Base-by-base conservation (phyloP, 2,888 invertebrate genomes). In the Tetragonula carbonaria region DNA sequence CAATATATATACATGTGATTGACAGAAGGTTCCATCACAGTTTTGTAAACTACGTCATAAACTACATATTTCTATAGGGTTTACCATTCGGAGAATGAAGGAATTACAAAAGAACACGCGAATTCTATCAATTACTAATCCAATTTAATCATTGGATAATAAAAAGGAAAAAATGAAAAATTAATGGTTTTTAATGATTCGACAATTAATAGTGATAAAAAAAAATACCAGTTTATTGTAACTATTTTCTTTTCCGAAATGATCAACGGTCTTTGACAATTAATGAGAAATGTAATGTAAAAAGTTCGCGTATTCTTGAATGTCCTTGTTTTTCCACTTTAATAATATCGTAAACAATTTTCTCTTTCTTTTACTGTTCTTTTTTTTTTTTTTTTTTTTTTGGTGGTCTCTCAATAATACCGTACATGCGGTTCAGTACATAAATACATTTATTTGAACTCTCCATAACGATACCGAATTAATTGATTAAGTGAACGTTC, bases 1-100 rank as follows among this genome's bases (percentile, higher is more conserved):
- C 85, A 86, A 86, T 86, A 86, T 84, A 86, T 85, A 85, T 86
- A 85, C 78, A 86, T 86, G 85, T 86, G 85, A 86, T 85, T 77
- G 85, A 82, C 82, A 75, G 76, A 86, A 85, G 82, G 82, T 85
- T 77, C 76, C 82, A 80, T 79, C 85, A 86, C 85, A 85, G 82
- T 86, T 86, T 86, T 85, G 72, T 86, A 86, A 86, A 85, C 78
- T 86, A 82, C 85, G 72, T 84, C 85, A 80, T 45, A 45, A 45
- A 45, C 45, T 8, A 45, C 45, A 45, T 84, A 84, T 84, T 85
- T 86, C 86, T 86, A 84, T 81, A 86, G 85, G 50, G 33, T 84
- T 75, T 84, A 80, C 68, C 80, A 79, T 59, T 71, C n/a, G 78
- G 55, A 57, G 74, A 81, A 78, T 50, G 68, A 53, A 75, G 85